Evolutionary conservation across 2,113 vertebrate genomes (phyloP).

Genomic region (Ptilorrhoa leucosticta): DNA sequence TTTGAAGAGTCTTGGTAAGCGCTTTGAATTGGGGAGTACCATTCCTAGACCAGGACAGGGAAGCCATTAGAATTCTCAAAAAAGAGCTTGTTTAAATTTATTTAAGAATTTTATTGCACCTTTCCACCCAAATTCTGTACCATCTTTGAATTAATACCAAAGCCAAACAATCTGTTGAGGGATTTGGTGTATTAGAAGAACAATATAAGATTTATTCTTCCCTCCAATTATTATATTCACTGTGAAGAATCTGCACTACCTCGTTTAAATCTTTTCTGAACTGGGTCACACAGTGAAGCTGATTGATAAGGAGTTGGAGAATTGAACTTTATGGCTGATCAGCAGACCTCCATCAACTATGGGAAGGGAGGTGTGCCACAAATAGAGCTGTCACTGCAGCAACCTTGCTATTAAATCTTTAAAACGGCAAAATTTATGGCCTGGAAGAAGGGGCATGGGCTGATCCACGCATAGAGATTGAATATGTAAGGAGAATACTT

Average conservation of each 20-base stretch:
- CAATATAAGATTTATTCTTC: background rate
- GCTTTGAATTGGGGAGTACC: background rate
- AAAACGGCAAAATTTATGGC: constrained; percentile 35
- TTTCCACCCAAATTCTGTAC: background rate
- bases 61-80: background rate
- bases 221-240: background rate
- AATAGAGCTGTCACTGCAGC: constrained; percentile 11
- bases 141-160: background rate
- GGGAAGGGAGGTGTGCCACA: background rate
- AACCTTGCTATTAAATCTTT: constrained; percentile 44
- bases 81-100: background rate
- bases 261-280: constrained; percentile 43
- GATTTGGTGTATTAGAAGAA: background rate
- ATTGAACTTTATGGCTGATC: background rate
- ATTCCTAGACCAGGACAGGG: no score
- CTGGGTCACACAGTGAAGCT: background rate
- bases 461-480: background rate
- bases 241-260: background rate
- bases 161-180: background rate
- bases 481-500: constrained; percentile 50
- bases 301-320: constrained; percentile 36
- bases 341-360: constrained; percentile 28
- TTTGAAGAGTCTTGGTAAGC: background rate
- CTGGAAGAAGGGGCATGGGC: background rate
- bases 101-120: background rate